Percentiles rank a stretch among this genome's conserved stretches.
Evolutionary conservation across 2,797 vertebrate genomes (phyloP).

Genomic region (Iguana delicatissima): DNA sequence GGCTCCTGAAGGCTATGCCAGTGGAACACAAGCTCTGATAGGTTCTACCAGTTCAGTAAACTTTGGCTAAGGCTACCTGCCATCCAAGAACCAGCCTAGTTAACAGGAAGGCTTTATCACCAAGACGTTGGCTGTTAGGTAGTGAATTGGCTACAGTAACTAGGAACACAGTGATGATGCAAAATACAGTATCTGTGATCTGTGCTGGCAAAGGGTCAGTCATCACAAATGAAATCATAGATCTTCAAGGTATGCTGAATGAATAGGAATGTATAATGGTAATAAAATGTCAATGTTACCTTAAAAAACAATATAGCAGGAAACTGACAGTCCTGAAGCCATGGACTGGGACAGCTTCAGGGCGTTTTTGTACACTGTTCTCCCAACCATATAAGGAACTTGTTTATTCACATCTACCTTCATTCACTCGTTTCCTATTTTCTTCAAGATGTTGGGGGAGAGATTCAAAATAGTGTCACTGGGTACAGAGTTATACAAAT

Average conservation of each 20-base stretch:
- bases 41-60: neutral
- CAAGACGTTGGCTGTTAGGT: neutral
- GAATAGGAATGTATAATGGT: neutral
- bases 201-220: neutral
- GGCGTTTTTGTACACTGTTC: neutral
- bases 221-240: neutral
- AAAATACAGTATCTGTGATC: neutral
- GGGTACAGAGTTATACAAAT: no score
- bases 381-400: no score
- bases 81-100: neutral
- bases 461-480: no score
- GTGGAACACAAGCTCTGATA: neutral
- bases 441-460: no score
- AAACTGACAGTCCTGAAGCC: neutral
- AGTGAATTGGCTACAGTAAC: neutral
- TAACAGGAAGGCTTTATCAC: neutral
- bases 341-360: neutral
- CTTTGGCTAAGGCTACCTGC: neutral
- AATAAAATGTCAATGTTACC: neutral
- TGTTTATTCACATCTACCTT: no score
- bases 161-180: neutral
- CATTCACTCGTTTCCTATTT: no score
- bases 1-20: neutral
- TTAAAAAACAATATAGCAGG: constrained; percentile 23
- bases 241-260: constrained; percentile 6